These are phyloP conservation scores for Deroptyus accipitrinus DNA, from an alignment of 2,113 vertebrate genomes.

Conservation along the genomic window DNA sequence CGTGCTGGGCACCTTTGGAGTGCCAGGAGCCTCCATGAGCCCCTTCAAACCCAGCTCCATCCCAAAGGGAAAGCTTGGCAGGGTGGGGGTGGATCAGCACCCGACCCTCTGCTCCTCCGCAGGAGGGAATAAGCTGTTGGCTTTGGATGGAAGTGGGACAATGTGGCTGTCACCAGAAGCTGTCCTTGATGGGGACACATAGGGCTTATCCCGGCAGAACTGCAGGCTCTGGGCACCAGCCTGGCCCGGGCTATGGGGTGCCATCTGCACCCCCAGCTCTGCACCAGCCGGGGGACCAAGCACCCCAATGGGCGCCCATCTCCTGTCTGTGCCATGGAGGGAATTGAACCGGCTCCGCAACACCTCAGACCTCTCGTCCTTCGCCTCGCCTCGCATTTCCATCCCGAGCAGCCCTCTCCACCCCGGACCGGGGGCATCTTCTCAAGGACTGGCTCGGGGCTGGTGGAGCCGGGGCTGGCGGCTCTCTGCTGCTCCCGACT, in stretches of 20 bases:
- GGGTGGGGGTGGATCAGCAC: rapidly evolving
- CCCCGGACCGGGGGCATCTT: neutral
- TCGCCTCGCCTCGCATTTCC: neutral
- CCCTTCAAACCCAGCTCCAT: neutral
- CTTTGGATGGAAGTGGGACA: neutral
- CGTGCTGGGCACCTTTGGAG: neutral
- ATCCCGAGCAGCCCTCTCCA: neutral
- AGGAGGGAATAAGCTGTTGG: neutral
- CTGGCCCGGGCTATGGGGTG: neutral
- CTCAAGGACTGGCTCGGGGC: neutral
- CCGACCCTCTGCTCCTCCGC: neutral
- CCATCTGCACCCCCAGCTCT: neutral
- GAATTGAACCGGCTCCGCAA: neutral
- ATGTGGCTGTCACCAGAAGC: neutral
- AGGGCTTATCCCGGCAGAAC: neutral
- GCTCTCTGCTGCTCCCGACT: neutral
- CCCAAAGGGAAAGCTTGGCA: neutral
- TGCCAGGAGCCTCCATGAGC: neutral
- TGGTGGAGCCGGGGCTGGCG: neutral
- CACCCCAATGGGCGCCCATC: neutral
- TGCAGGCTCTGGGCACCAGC: neutral
- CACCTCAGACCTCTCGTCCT: neutral
- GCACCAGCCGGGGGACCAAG: neutral
- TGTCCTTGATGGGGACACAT: neutral
- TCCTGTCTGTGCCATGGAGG: rapidly evolving